A percentile compares a stretch with the other conserved stretches of the same genome.
Evolutionary conservation across 1,140 invertebrate genomes (phyloP).

Genomic region (Gonioctena quinquepunctata): DNA sequence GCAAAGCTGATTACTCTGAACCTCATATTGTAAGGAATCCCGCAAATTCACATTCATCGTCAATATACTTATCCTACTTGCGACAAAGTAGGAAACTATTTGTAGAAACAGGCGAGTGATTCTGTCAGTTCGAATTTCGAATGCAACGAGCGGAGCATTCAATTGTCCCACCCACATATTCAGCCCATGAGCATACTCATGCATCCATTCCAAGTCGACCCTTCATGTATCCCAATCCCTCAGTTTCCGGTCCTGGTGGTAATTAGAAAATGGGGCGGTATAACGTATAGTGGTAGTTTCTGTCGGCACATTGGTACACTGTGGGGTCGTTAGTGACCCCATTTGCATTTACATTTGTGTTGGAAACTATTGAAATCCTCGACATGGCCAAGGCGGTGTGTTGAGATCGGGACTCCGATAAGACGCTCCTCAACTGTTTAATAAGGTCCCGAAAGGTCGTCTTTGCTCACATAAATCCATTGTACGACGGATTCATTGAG

Average conservation of each 20-base stretch:
- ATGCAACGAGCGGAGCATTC: too few relatives aligned
- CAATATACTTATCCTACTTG: too few relatives aligned
- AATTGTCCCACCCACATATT: too few relatives aligned
- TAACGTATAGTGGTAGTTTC: constrained; percentile 24
- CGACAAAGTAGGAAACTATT: too few relatives aligned
- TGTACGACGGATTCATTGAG: background rate
- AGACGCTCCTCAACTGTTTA: constrained; percentile 38
- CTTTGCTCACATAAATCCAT: constrained; percentile 26
- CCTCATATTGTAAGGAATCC: too few relatives aligned
- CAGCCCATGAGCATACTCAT: too few relatives aligned
- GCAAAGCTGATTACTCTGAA: too few relatives aligned
- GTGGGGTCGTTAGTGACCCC: constrained; percentile 25
- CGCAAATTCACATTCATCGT: too few relatives aligned
- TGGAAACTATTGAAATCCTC: constrained; percentile 37
- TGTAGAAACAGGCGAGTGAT: too few relatives aligned
- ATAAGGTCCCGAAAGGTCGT: constrained; percentile 34
- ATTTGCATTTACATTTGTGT: constrained; percentile 41
- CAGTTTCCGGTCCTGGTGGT: constrained; percentile 7
- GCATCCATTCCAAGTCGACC: too few relatives aligned
- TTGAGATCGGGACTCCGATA: constrained; percentile 36
- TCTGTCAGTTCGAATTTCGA: too few relatives aligned
- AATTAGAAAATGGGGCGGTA: constrained; percentile 30
- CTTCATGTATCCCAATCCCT: background rate
- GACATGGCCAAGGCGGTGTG: constrained; percentile 41
- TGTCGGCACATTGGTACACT: constrained; percentile 23